phyloP scores from a whole-genome alignment of 2,888 invertebrate genomes.

The Mycalesis mineus region DNA sequence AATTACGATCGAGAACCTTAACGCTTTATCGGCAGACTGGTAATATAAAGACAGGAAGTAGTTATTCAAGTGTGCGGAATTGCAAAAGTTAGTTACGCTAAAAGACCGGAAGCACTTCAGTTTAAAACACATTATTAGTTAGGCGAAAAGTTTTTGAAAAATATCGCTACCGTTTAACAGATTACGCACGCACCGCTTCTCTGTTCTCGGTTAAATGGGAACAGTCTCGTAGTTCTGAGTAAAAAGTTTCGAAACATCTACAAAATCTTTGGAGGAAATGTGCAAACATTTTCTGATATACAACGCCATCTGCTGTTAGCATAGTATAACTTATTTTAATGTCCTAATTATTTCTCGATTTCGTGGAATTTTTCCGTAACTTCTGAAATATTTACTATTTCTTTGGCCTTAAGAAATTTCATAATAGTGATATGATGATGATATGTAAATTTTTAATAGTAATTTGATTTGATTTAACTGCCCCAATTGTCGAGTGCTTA shows the following conservation, averaged over 20 bases:
- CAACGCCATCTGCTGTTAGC: constrained; percentile 34
- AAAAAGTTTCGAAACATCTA: constrained; percentile 31
- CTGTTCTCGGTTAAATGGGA: background rate
- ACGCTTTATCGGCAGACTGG: too few relatives aligned
- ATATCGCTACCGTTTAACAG: background rate
- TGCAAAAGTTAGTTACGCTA: background rate
- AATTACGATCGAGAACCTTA: too few relatives aligned
- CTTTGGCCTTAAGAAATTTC: too few relatives aligned
- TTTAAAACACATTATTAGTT: background rate
- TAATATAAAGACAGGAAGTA: too few relatives aligned
- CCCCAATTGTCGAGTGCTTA: too few relatives aligned
- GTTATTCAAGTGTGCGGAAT: too few relatives aligned
- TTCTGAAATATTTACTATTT: too few relatives aligned
- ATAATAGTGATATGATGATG: too few relatives aligned
- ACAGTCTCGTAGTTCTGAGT: constrained; percentile 12
- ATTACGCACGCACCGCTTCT: background rate
- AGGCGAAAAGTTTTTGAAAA: background rate
- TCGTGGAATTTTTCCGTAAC: background rate
- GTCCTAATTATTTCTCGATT: background rate
- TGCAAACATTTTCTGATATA: constrained; percentile 32
- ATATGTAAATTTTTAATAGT: too few relatives aligned
- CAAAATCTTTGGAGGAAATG: constrained; percentile 37
- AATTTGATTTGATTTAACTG: too few relatives aligned
- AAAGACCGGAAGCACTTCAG: background rate
- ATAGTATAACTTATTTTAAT: constrained; percentile 3